phyloP scores from a whole-genome alignment of 1,140 invertebrate genomes.

The Macrostomum lignano region DNA sequence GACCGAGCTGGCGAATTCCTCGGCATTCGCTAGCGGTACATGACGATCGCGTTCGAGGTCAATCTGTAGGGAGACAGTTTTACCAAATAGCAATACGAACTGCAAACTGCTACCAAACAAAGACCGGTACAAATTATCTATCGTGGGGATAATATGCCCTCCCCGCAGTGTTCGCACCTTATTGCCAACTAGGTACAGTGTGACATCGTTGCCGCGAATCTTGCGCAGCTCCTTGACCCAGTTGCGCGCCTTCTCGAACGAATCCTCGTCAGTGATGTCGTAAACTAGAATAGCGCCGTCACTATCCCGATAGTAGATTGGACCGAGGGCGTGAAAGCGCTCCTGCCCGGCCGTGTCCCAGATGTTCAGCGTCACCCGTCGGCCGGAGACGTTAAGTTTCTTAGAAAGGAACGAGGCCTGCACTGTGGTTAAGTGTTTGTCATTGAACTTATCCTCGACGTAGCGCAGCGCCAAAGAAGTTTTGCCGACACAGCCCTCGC shows the following conservation, averaged over 20 bases:
- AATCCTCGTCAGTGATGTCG: slow-evolving; percentile 86
- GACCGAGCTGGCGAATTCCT: too few relatives aligned
- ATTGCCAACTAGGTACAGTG: too few relatives aligned
- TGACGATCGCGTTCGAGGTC: too few relatives aligned
- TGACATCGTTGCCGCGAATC: too few relatives aligned
- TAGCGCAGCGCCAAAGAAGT: slow-evolving; percentile 9
- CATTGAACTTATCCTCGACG: slow-evolving; percentile 10
- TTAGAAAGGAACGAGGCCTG: slow-evolving; percentile 89
- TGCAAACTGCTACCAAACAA: too few relatives aligned
- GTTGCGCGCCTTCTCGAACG: slow-evolving; percentile 57
- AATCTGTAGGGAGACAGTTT: too few relatives aligned
- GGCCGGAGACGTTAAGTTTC: slow-evolving; percentile 39
- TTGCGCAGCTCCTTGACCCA: slow-evolving; percentile 72
- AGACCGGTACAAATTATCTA: too few relatives aligned
- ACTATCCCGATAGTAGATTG: slow-evolving; percentile 79
- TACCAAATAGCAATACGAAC: too few relatives aligned
- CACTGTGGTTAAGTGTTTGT: slow-evolving; percentile 9
- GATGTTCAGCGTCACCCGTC: slow-evolving; percentile 5
- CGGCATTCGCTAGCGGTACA: too few relatives aligned
- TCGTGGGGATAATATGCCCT: too few relatives aligned
- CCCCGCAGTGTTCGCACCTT: too few relatives aligned
- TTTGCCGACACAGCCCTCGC: slow-evolving; percentile 9
- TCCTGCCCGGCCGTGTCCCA: slow-evolving; percentile 76
- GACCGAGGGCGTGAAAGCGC: slow-evolving; percentile 64
- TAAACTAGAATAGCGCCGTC: slow-evolving; percentile 91